Evolutionary conservation across 2,888 invertebrate genomes (phyloP).

Genomic region (Cheilosia scutellata): DNA sequence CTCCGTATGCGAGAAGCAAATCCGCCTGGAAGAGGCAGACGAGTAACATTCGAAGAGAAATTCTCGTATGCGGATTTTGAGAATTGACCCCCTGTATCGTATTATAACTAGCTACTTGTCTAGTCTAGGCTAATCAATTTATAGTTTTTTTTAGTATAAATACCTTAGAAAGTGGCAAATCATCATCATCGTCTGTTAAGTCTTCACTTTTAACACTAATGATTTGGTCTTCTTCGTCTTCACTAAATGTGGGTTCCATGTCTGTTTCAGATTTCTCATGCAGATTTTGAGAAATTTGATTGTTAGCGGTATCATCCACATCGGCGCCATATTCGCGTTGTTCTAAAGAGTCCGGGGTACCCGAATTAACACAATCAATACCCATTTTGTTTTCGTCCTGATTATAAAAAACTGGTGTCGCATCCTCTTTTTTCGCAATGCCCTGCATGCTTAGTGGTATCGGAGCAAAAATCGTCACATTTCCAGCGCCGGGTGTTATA

Average conservation of each 20-base stretch:
- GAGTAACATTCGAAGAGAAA: no score
- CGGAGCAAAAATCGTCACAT: constrained; percentile 78
- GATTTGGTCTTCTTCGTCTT: constrained; percentile 87
- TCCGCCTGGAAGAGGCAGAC: no score
- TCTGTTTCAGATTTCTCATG: constrained; percentile 82
- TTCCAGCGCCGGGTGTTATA: constrained; percentile 76
- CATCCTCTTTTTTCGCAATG: constrained; percentile 80
- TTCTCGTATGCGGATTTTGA: no score
- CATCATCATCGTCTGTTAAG: constrained; percentile 86
- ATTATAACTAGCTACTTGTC: no score
- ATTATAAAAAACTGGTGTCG: constrained; percentile 33
- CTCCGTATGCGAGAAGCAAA: no score
- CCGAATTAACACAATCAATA: constrained; percentile 8
- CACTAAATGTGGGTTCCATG: constrained; percentile 81
- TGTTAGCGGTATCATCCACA: constrained; percentile 76
- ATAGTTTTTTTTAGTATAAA: constrained; percentile 67
- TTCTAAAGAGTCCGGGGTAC: constrained; percentile 74
- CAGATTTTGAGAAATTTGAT: constrained; percentile 76
- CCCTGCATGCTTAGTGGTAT: constrained; percentile 79
- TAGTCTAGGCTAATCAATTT: no score
- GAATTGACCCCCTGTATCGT: no score
- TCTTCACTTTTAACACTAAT: constrained; percentile 82
- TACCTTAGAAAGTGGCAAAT: constrained; percentile 91
- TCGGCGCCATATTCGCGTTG: constrained; percentile 42
- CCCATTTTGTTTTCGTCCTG: constrained; percentile 55